Evolutionary conservation across 2,888 invertebrate species (phyloP).

Genomic region (Dichetophora obliterata): DNA sequence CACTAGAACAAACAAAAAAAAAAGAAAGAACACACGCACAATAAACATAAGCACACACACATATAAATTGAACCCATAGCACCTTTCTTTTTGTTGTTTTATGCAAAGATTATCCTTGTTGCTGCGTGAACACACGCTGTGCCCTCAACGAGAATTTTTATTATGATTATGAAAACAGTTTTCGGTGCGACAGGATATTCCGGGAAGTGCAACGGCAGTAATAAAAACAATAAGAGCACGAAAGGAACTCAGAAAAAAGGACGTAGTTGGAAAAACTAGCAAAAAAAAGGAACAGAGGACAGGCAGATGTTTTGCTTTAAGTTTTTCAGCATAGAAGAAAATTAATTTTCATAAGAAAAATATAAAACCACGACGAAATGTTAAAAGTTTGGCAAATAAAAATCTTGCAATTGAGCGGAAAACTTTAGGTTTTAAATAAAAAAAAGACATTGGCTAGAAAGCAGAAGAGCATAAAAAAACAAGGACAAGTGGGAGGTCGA

Average conservation of each 20-base stretch:
- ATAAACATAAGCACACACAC: no score
- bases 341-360: constrained; percentile 11
- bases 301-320: constrained; percentile 32
- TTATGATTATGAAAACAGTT: constrained; percentile 30
- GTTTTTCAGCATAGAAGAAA: background rate
- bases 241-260: background rate
- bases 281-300: background rate
- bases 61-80: no score
- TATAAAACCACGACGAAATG: background rate
- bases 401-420: constrained; percentile 25
- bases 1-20: no score
- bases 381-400: constrained; percentile 26
- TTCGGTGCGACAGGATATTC: constrained; percentile 27
- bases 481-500: background rate
- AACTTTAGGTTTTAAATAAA: background rate
- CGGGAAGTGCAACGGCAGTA: constrained; percentile 9
- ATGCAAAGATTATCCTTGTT: constrained; percentile 16
- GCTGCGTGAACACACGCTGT: background rate
- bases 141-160: constrained; percentile 5
- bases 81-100: background rate
- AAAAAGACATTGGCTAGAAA: background rate
- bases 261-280: background rate
- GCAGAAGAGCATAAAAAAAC: background rate
- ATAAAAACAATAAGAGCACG: background rate
- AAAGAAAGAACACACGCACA: no score